These are phyloP conservation scores for Sinocyclocheilus maitianheensis DNA, from an alignment of 2,113 vertebrate species.

Conservation along the genomic window DNA sequence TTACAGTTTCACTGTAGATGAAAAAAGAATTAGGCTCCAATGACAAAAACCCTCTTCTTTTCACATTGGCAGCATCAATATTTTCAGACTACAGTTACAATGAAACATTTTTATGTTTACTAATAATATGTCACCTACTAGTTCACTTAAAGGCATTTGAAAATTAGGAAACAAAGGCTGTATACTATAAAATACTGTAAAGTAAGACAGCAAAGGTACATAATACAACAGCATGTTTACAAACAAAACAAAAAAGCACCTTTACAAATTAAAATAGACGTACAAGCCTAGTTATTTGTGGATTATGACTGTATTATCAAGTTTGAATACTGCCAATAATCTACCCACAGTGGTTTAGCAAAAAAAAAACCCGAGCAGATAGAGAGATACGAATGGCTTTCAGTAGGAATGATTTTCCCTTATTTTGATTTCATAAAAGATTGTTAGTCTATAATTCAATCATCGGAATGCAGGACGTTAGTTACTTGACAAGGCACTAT, in stretches of 20 bases:
- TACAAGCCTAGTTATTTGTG: conserved; percentile 12
- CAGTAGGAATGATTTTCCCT: conserved; percentile 34
- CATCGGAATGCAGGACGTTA: conserved; percentile 67
- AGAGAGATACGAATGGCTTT: conserved; percentile 52
- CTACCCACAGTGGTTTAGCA: conserved; percentile 20
- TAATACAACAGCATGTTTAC: conserved; percentile 45
- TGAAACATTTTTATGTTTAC: not conserved
- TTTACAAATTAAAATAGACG: conserved; percentile 8
- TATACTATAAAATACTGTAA: conserved; percentile 38
- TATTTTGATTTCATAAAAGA: conserved; percentile 40
- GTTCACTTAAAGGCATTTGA: conserved; percentile 51
- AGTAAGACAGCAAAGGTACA: conserved; percentile 37
- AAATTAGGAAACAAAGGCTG: conserved; percentile 16
- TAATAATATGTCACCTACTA: not conserved
- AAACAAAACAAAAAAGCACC: conserved; percentile 44
- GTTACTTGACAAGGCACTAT: conserved; percentile 79
- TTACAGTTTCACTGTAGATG: not conserved
- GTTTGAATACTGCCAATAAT: conserved; percentile 17
- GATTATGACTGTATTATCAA: not conserved
- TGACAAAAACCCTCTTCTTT: not conserved
- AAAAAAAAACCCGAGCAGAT: not conserved
- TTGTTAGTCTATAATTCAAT: conserved; percentile 48
- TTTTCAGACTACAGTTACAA: conserved; percentile 14
- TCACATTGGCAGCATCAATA: conserved; percentile 18
- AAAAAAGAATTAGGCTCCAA: not conserved